Percentiles rank a stretch among this genome's conserved stretches.
Evolutionary conservation across 1,140 invertebrate species (phyloP).

Genomic region (Drosophila pseudoananassae): DNA sequence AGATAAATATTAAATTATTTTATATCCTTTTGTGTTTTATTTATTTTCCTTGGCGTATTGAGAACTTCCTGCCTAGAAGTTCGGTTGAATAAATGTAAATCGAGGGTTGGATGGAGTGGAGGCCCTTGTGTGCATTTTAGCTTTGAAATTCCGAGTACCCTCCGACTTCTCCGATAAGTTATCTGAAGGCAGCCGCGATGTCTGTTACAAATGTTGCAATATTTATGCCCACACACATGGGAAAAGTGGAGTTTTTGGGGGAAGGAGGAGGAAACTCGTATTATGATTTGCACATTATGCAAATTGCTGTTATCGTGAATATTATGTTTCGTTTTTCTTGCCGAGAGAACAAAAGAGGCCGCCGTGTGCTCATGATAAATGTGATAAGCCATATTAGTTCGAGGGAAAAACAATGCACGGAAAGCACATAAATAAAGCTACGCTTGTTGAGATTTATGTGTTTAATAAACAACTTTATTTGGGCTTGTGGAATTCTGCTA

Average conservation of each 20-base stretch:
- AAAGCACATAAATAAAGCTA: constrained; percentile 58
- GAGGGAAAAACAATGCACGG: constrained; percentile 51
- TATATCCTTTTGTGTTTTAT: neutral
- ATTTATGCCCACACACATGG: constrained; percentile 67
- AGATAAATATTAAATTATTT: neutral
- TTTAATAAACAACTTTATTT: constrained; percentile 8
- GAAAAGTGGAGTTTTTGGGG: neutral
- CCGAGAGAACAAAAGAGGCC: constrained; percentile 29
- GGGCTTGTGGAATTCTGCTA: neutral
- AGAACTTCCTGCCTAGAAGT: constrained; percentile 37
- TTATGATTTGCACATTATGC: constrained; percentile 82
- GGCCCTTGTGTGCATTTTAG: constrained; percentile 68
- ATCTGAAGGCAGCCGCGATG: constrained; percentile 62
- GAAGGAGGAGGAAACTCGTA: constrained; percentile 58
- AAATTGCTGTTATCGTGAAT: constrained; percentile 79
- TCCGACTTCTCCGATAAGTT: constrained; percentile 62
- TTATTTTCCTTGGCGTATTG: constrained; percentile 31
- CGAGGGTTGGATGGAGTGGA: neutral
- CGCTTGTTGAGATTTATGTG: constrained; percentile 25
- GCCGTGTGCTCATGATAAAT: constrained; percentile 74
- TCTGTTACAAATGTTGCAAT: constrained; percentile 81
- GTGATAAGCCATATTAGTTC: constrained; percentile 72
- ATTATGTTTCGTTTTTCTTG: constrained; percentile 48
- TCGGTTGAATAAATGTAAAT: neutral
- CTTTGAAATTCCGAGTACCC: constrained; percentile 21